Base-by-base conservation (phyloP, 2,113 vertebrate species). In the Entelurus aequoreus region DNA sequence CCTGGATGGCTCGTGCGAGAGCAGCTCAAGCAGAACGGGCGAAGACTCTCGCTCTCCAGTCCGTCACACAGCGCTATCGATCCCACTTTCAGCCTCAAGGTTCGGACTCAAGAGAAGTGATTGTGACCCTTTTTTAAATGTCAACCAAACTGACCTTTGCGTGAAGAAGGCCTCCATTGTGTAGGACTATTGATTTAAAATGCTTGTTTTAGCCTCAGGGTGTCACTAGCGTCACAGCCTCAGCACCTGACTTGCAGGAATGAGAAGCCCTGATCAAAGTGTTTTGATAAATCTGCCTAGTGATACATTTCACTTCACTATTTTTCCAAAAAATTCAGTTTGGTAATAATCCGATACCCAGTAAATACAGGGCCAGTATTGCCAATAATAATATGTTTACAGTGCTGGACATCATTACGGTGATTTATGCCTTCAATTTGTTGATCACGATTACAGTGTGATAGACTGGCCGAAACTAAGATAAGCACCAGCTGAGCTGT, bases 1-100 rank as follows among this genome's bases (percentile, higher is more conserved):
- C 80, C 75, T 0, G 66, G 78, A 52, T 88, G 87, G 87, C 61
- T 92, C 62, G 53, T 80, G 66, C 67, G 60, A 66, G 88, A 90
- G 64, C 60, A 82, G 14, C 65, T 88, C 55, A 90, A 73, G 35
- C 35, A 72, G 14, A 78, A 84, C 50, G 60, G 51, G 40, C 56
- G 63, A 46, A 74, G 80, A 49, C 87, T 85, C 65, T 89, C 83
- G 16, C 8, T 53, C 51, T 53, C 51, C 28, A 5, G 51, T 7
- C 15, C 2, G 16, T 19, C 6, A 53, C 51, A 53, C 51, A 9
- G 28, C 11, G 21, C 38, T 16, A 6, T 12, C 1, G 68, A 76
- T 49, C 68, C 78, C 37, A n/a, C 21, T 13, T 48, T 14, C 21
- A 82, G 73, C 21, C 69, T 79, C 54, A 84, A 92, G 88, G 89